These are phyloP conservation scores for Hylomyscus alleni DNA, from an alignment of 2,797 vertebrate species.

Conservation along the genomic window DNA sequence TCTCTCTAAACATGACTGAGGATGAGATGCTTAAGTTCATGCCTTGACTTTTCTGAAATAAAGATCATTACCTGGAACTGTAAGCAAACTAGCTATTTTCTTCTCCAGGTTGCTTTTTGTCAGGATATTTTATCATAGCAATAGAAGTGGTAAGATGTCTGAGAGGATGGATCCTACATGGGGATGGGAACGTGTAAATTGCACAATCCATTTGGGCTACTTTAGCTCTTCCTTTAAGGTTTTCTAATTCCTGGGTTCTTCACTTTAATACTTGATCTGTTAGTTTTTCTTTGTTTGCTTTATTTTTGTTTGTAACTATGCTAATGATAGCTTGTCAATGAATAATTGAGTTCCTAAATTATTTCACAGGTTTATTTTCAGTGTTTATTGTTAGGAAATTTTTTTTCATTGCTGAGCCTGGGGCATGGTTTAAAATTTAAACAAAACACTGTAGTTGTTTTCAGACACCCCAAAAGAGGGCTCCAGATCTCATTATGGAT, in stretches of 20 bases:
- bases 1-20: too few species aligned
- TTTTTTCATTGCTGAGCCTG: background rate
- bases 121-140: too few species aligned
- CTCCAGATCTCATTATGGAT: too few species aligned
- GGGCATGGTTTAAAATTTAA: background rate
- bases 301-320: background rate
- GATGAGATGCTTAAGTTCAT: background rate
- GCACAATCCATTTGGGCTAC: background rate
- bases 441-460: background rate
- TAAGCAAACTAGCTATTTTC: background rate
- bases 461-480: too few species aligned
- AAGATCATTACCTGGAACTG: too few species aligned
- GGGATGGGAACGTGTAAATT: background rate
- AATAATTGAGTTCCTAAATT: background rate
- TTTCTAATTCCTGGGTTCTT: background rate
- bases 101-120: background rate
- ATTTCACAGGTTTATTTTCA: background rate
- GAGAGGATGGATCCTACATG: background rate
- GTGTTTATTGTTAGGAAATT: background rate
- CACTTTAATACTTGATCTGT: background rate
- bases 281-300: background rate
- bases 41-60: background rate
- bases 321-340: background rate
- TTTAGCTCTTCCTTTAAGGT: background rate
- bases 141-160: background rate